Evolutionary conservation across 2,113 vertebrate genomes (phyloP), one percentile per base, ranked within the genome.

Genomic region (Oryctolagus cuniculus): DNA sequence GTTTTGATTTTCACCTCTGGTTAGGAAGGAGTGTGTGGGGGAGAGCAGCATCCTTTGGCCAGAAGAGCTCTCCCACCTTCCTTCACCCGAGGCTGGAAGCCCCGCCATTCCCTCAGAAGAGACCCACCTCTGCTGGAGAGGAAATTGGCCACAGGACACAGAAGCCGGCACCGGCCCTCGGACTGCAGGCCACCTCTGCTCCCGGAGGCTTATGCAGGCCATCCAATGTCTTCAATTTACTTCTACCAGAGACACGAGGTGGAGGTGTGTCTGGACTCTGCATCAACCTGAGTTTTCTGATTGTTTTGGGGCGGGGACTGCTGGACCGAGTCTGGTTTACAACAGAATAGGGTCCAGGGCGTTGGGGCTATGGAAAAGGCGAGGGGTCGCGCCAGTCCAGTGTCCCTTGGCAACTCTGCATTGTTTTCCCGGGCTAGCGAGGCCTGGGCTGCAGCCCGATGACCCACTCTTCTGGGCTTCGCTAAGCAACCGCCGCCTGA

Each of bases 391-490:
- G 78, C 85, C 38, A 82, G 64, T 66, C 16, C 51, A 79, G 36
- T 34, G 61, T 82, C 31, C 10, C 11, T 82, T 81, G 58, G 55
- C 67, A 94, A 73, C 72, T 79, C 44, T 84, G 53, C 72, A 73
- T 80, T 92, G 55, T 51, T 95, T 96, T 95, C 77, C 72, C 80
- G 61, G 49, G 63, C 58, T 64, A 64, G 38, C 22, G 55, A 86
- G 34, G 55, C 61, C 77, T 25, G 66, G 25, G 58, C 53, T 93
- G 61, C 69, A 74, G 27, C 64, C 77, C 51, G 12, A 17, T 80
- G 95, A 92, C 75, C 61, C n/a, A 1, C 0, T 13, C 31, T 88
- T 66, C 83, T 55, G 31, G 64, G 29, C 34, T 94, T 93, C 64
- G 58, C 86, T 86, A 87, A 87, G 53, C 58, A 91, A 80, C 67